These are phyloP conservation scores for Heliopora coerulea DNA, from an alignment of 92 coral and sea anemone genomes.

Conservation along the genomic window DNA sequence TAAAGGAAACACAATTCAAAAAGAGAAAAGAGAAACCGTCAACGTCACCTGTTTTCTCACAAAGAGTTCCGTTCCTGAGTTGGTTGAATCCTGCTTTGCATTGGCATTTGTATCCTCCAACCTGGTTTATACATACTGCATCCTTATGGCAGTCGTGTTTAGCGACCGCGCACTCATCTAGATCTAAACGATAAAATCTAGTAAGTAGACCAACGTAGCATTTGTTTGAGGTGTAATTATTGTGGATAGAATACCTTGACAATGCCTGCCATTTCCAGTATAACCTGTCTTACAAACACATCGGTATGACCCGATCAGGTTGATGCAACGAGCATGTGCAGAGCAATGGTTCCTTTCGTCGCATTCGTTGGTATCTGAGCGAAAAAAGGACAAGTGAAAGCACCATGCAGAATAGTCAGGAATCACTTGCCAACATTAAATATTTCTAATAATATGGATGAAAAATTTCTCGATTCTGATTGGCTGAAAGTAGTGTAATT, in stretches of 20 bases:
- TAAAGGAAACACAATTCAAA: background rate
- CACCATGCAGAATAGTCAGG: too few species aligned
- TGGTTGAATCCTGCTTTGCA: constrained; percentile 17
- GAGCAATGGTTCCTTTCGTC: background rate
- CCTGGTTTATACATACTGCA: background rate
- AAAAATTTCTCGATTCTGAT: too few species aligned
- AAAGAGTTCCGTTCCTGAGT: background rate
- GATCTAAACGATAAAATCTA: background rate
- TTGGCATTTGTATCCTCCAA: constrained; percentile 21
- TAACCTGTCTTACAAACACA: background rate
- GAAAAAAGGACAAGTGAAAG: too few species aligned
- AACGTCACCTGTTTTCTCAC: constrained; percentile 11
- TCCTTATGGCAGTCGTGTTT: constrained; percentile 1
- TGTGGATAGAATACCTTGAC: background rate
- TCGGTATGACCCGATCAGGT: constrained; percentile 1
- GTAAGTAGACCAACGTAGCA: too few species aligned
- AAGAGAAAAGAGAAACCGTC: background rate
- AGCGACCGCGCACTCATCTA: constrained; percentile 6
- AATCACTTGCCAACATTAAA: too few species aligned
- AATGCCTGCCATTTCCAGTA: background rate
- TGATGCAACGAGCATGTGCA: background rate
- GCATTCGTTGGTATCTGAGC: background rate
- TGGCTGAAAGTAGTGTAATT: too few species aligned
- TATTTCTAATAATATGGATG: too few species aligned
- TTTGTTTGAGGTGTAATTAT: too few species aligned